Conservation (phyloP, 1,140 invertebrate genomes). For the Drosophila melanogaster region DNA sequence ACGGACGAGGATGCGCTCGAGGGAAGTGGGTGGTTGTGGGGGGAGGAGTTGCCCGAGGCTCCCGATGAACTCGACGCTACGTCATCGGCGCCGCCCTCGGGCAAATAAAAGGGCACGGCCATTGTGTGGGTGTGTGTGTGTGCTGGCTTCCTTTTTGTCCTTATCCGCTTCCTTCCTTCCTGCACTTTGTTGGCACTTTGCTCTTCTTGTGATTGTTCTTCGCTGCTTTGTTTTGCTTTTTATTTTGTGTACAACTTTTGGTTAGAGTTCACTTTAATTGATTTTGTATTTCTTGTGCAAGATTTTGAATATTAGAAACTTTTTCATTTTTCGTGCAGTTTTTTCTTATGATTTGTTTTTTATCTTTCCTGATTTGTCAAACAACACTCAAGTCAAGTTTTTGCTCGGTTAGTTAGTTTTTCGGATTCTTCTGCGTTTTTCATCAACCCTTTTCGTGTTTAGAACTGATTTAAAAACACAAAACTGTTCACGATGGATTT, state of each 20-base stretch:
- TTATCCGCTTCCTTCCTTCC: conserved; percentile 40
- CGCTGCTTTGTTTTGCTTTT: conserved; percentile 24
- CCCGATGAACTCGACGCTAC: conserved; percentile 69
- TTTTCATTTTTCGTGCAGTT: conserved; percentile 66
- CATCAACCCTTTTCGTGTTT: conserved; percentile 53
- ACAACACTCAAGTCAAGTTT: conserved; percentile 49
- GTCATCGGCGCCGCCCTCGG: conserved; percentile 78
- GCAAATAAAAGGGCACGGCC: conserved; percentile 84
- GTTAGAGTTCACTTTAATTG: conserved; percentile 67
- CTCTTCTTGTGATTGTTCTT: conserved; percentile 45
- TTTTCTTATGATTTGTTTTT: conserved; percentile 41
- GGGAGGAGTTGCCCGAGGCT: conserved; percentile 58
- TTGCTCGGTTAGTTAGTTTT: conserved; percentile 35
- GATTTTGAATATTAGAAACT: conserved; percentile 75
- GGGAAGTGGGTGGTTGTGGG: conserved; percentile 26
- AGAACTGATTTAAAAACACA: conserved; percentile 78
- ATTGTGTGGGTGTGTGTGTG: conserved; percentile 53
- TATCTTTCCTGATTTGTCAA: conserved; percentile 27
- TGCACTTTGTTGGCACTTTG: conserved; percentile 34
- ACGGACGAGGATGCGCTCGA: conserved; percentile 59
- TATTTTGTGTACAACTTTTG: conserved; percentile 35
- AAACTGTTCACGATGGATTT: conserved; percentile 10
- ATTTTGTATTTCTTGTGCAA: conserved; percentile 81
- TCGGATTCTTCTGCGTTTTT: conserved; percentile 72
- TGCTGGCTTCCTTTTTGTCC: conserved; percentile 23